These are phyloP conservation scores for Coregonus suidteri DNA, from an alignment of 2,797 vertebrate genomes.

Conservation along the genomic window DNA sequence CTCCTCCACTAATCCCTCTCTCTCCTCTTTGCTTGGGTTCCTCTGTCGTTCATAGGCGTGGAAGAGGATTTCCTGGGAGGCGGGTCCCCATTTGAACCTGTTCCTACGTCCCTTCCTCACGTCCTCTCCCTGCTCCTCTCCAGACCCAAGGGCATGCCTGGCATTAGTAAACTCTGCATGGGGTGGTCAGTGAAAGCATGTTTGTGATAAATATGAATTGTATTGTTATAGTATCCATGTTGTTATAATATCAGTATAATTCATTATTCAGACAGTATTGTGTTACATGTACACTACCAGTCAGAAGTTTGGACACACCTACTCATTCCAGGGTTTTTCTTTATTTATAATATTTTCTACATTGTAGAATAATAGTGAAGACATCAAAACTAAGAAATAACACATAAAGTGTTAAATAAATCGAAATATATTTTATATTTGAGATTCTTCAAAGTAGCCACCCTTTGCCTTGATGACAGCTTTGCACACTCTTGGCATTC, in stretches of 20 bases:
- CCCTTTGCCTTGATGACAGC: no score
- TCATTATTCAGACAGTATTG: neutral
- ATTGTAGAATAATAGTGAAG: no score
- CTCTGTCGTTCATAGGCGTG: slow-evolving; percentile 97
- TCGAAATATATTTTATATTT: no score
- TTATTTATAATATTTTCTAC: no score
- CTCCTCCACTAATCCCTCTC: slow-evolving; percentile 94
- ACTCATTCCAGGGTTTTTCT: no score
- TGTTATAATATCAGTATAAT: neutral
- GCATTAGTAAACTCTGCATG: slow-evolving; percentile 92
- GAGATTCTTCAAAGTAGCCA: no score
- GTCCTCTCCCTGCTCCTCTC: slow-evolving; percentile 89
- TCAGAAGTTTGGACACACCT: no score
- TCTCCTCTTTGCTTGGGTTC: slow-evolving; percentile 98
- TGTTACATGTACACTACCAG: no score
- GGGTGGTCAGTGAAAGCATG: neutral
- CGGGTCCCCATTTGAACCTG: slow-evolving; percentile 98
- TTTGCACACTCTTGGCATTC: no score
- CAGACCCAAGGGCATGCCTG: slow-evolving; percentile 82
- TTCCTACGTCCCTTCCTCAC: slow-evolving; percentile 91
- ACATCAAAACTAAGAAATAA: no score
- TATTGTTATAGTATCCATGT: neutral
- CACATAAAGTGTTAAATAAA: no score
- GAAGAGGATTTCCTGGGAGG: slow-evolving; percentile 97
- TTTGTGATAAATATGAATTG: neutral